These are phyloP conservation scores for Autographa gamma DNA, from an alignment of 2,888 invertebrate genomes.

Conservation along the genomic window DNA sequence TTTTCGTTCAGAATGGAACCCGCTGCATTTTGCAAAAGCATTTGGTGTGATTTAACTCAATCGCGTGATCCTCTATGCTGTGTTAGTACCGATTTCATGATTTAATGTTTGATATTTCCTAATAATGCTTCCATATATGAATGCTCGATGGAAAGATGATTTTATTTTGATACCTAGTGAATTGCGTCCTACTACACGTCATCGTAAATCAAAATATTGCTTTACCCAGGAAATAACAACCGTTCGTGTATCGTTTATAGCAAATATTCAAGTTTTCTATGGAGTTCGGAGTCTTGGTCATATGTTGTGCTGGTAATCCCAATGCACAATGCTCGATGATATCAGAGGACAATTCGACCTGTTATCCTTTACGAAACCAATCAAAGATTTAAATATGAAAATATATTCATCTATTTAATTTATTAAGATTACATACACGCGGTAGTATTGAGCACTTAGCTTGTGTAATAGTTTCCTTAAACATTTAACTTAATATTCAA, in stretches of 20 bases:
- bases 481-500: neutral
- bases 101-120: no score
- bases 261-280: neutral
- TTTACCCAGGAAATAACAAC: no score
- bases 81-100: no score
- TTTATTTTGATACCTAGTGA: no score
- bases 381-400: neutral
- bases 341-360: neutral
- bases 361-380: neutral
- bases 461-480: neutral
- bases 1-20: no score
- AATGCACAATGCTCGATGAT: neutral
- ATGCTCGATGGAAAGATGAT: no score
- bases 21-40: no score
- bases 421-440: neutral
- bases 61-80: no score
- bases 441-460: neutral
- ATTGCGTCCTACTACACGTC: no score
- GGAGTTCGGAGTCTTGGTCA: neutral
- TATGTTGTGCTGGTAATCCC: neutral
- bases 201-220: no score
- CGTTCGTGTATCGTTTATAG: neutral
- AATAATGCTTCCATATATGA: no score
- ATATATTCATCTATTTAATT: neutral
- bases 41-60: no score